These are phyloP conservation scores for Anas bernieri DNA, from an alignment of 2,797 vertebrate genomes.

Conservation along the genomic window DNA sequence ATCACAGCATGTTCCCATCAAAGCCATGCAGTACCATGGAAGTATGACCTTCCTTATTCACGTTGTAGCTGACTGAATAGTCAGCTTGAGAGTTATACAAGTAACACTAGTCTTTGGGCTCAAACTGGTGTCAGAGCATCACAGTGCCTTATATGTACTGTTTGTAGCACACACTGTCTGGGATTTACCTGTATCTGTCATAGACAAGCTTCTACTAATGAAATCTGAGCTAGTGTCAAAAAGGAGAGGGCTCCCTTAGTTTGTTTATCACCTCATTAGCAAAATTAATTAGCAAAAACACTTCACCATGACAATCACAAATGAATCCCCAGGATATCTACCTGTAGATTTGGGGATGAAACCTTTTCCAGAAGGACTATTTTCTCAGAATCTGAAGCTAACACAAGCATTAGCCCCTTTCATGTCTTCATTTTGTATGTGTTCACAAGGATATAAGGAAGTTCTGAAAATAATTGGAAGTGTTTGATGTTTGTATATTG, in stretches of 20 bases:
- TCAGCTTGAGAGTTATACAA: background rate
- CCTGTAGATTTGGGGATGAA: constrained; percentile 30
- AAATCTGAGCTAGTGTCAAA: constrained; percentile 30
- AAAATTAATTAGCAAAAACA: constrained; percentile 64
- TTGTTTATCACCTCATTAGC: constrained; percentile 67
- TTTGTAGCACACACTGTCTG: background rate
- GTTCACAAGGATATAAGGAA: background rate
- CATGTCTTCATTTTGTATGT: background rate
- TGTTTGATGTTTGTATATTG: background rate
- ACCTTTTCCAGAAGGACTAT: background rate
- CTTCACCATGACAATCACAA: constrained; percentile 33
- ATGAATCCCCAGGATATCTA: constrained; percentile 44
- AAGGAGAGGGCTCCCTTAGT: constrained; percentile 32
- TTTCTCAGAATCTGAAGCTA: background rate
- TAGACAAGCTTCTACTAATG: constrained; percentile 20
- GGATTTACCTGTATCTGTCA: constrained; percentile 12
- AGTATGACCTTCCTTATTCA: background rate
- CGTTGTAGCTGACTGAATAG: background rate
- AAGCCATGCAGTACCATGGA: background rate
- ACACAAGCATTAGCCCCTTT: background rate
- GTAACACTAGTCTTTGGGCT: background rate
- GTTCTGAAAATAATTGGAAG: constrained; percentile 27
- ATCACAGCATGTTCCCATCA: background rate
- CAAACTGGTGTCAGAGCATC: background rate
- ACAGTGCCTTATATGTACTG: background rate